Evolutionary conservation across 2,888 invertebrate species (phyloP), one percentile per base, ranked within the genome.

Genomic region (Cosmopolites sordidus): DNA sequence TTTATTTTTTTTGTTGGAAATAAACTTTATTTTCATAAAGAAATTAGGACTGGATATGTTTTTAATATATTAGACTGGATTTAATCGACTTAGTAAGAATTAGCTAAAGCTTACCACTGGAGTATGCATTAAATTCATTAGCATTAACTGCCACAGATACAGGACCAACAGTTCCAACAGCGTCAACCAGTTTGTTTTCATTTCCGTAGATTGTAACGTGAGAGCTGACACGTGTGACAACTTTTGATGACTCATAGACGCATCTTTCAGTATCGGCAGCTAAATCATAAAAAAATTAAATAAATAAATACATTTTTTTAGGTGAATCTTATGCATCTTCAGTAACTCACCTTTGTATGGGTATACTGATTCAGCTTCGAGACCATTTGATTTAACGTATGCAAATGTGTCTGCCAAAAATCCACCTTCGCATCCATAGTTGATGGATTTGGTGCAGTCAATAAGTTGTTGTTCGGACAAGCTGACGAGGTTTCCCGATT

Each of bases 311-410:
- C n/a, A n/a, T n/a, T n/a, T n/a, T 46, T 22, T 38, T 46, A 27
- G 27, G 9, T 27, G 14, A 37, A n/a, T 40, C 29, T 48, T 41
- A n/a, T n/a, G n/a, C n/a, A n/a, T n/a, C n/a, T n/a, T n/a, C n/a
- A n/a, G n/a, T n/a, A n/a, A n/a, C n/a, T n/a, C n/a, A 39, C 39
- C 60, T 51, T 54, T 40, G 45, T 62, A 63, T 9, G 60, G 60
- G 39, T 63, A 63, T 27, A 46, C 51, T 11, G 17, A 9, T 54
- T 63, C 64, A 9, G 56, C 18, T 43, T 51, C 48, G 15, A 64
- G 56, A 37, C 63, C 63, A 17, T 59, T 17, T 22, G 58, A 30
- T 17, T 54, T 22, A 15, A 64, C 38, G 47, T 63, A 65, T 6
- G 57, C 41, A 39, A 61, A 58, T n/a, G 61, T 59, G 2, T 29